Conservation (phyloP, 2,113 vertebrate genomes). For the Collichthys lucidus region DNA sequence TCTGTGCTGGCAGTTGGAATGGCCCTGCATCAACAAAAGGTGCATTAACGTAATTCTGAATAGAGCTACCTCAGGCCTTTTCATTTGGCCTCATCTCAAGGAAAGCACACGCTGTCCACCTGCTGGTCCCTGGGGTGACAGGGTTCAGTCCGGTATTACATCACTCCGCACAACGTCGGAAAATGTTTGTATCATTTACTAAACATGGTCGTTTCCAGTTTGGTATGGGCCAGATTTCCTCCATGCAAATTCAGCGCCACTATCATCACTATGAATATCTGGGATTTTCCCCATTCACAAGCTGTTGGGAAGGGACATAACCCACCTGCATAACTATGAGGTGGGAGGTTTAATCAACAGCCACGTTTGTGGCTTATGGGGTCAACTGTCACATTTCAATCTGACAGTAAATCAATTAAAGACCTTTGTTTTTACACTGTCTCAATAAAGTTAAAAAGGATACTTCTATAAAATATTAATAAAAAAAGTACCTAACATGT, state of each 20-base stretch:
- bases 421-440: neutral
- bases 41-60: constrained; percentile 79
- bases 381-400: constrained; percentile 45
- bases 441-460: neutral
- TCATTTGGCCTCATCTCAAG: constrained; percentile 69
- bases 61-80: constrained; percentile 72
- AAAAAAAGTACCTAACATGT: too few species aligned
- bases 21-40: constrained; percentile 76
- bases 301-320: neutral
- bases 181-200: constrained; percentile 17
- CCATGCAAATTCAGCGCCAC: neutral
- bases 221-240: neutral
- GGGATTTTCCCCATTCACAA: constrained; percentile 33
- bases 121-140: constrained; percentile 54
- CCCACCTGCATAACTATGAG: constrained; percentile 37
- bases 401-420: neutral
- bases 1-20: constrained; percentile 62
- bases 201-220: constrained; percentile 25
- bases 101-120: constrained; percentile 70
- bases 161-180: constrained; percentile 10
- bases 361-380: constrained; percentile 2
- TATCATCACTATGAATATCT: constrained; percentile 3
- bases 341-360: constrained; percentile 37
- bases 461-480: too few species aligned
- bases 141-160: constrained; percentile 54